Conservation (phyloP, 2,888 invertebrate genomes). For the Drosophila neonasuta region DNA sequence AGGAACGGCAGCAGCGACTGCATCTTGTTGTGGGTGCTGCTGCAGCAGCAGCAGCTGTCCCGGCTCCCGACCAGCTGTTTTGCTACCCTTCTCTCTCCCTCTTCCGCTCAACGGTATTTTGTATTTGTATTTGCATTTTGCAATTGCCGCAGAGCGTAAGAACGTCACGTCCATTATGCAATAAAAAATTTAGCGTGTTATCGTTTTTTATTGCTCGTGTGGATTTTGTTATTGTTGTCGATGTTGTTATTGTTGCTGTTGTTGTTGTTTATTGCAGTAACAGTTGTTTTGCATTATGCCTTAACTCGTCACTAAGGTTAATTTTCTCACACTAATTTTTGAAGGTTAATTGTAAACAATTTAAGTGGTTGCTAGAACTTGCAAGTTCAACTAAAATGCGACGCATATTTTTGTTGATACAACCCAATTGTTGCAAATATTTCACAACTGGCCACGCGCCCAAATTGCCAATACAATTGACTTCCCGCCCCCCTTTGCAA, state of each 20-base stretch:
- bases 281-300: constrained; percentile 52
- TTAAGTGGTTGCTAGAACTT: constrained; percentile 34
- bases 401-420: constrained; percentile 17
- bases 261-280: constrained; percentile 40
- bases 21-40: constrained; percentile 47
- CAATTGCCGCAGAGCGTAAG: constrained; percentile 14
- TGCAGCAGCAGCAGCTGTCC: constrained; percentile 53
- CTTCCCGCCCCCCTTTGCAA: not conserved
- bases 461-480: constrained; percentile 13
- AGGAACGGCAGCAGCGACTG: constrained; percentile 34
- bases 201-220: constrained; percentile 50
- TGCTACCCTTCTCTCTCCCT: not conserved
- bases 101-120: constrained; percentile 64
- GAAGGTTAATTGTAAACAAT: constrained; percentile 68
- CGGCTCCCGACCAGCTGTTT: constrained; percentile 64
- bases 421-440: constrained; percentile 18
- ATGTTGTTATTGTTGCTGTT: constrained; percentile 30
- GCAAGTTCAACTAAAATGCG: constrained; percentile 15
- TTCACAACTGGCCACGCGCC: constrained; percentile 57
- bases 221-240: constrained; percentile 32
- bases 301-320: constrained; percentile 69
- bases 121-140: constrained; percentile 52
- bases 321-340: constrained; percentile 69
- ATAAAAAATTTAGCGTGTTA: constrained; percentile 66
- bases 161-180: constrained; percentile 61